phyloP scores from a whole-genome alignment of 1,140 invertebrate species.

The Sesamia nonagrioides region DNA sequence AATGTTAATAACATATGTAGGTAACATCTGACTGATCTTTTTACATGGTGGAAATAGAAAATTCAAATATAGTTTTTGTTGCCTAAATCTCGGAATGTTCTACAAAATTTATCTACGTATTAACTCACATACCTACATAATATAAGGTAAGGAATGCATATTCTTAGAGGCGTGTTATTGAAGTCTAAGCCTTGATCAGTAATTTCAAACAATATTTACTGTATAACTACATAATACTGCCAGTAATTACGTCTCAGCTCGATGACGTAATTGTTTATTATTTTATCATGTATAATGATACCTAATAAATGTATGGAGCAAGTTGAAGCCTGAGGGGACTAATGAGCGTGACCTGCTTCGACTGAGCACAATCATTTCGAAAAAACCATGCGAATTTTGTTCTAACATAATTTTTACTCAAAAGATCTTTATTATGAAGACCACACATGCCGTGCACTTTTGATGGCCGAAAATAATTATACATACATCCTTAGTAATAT shows the following conservation, averaged over 20 bases:
- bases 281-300: conserved; percentile 19
- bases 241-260: background rate
- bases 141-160: background rate
- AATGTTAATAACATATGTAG: too few species aligned
- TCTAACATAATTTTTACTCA: too few species aligned
- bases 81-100: too few species aligned
- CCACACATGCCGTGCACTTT: background rate
- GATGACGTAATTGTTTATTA: conserved; percentile 30
- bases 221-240: background rate
- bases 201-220: background rate
- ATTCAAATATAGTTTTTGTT: too few species aligned
- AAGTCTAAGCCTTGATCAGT: background rate
- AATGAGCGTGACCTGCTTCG: background rate
- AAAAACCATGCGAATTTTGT: too few species aligned
- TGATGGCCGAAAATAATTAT: background rate
- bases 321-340: background rate
- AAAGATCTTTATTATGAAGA: background rate
- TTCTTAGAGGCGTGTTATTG: background rate
- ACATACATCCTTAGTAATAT: too few species aligned
- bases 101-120: background rate
- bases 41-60: too few species aligned
- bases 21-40: too few species aligned
- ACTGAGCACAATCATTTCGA: background rate
- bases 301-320: background rate
- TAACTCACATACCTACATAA: background rate